Percentiles rank a stretch among this genome's conserved stretches.
phyloP scores from a whole-genome alignment of 2,888 invertebrate genomes.

The Cheilosia soror region DNA sequence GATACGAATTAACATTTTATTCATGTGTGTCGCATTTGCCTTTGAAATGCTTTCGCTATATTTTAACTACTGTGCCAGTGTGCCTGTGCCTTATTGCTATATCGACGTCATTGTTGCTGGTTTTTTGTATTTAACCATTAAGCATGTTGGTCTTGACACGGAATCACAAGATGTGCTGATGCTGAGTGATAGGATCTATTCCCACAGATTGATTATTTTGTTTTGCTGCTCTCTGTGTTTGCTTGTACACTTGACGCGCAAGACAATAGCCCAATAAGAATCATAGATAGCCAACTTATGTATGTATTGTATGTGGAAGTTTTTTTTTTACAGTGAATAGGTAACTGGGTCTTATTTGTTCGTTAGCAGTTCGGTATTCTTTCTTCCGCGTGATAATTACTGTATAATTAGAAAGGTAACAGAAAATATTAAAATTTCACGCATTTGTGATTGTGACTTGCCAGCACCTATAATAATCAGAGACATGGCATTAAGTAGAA shows the following conservation, averaged over 20 bases:
- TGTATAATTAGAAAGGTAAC: constrained; percentile 50
- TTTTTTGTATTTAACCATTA: constrained; percentile 9
- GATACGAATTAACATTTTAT: constrained; percentile 21
- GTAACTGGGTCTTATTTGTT: constrained; percentile 41
- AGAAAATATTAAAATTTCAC: constrained; percentile 58
- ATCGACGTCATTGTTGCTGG: constrained; percentile 21
- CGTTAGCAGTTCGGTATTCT: constrained; percentile 1
- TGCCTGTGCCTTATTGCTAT: not conserved
- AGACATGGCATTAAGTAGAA: constrained; percentile 12
- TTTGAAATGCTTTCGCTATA: constrained; percentile 28
- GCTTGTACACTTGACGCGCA: not conserved
- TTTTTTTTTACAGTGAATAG: constrained; percentile 27
- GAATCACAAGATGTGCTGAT: constrained; percentile 23
- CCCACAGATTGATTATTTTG: constrained; percentile 46
- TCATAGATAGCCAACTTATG: not conserved
- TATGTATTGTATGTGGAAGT: not conserved
- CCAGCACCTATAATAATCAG: constrained; percentile 1
- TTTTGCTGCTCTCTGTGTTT: not conserved
- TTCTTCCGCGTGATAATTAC: constrained; percentile 50
- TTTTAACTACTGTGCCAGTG: too few relatives aligned
- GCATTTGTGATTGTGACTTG: constrained; percentile 48
- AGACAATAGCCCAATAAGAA: constrained; percentile 15
- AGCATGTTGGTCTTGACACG: constrained; percentile 51
- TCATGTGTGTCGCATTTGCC: constrained; percentile 25
- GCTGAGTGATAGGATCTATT: constrained; percentile 12